Percentiles rank a stretch among this genome's conserved stretches.
These are phyloP conservation scores for Acarapis woodi DNA, from an alignment of 1,140 invertebrate species.

Conservation along the genomic window DNA sequence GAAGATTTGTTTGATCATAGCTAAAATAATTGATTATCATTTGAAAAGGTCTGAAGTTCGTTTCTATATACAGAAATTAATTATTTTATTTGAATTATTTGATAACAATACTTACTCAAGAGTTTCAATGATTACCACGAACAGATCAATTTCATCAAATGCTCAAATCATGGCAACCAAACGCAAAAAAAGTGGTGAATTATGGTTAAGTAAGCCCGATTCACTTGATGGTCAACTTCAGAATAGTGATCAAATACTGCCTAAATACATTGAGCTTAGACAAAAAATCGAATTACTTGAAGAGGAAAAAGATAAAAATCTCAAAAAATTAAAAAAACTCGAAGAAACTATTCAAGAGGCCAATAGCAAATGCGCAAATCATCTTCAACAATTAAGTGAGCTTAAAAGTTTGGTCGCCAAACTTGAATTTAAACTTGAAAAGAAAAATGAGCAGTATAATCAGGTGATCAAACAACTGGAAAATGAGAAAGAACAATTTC, in stretches of 20 bases:
- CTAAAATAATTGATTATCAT: too few relatives aligned
- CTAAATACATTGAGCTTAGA: not conserved
- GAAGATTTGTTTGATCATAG: too few relatives aligned
- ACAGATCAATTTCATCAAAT: not conserved
- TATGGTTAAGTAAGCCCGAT: too few relatives aligned
- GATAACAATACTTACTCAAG: not conserved
- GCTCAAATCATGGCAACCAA: not conserved
- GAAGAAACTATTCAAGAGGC: constrained; percentile 17
- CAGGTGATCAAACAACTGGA: constrained; percentile 26
- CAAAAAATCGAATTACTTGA: constrained; percentile 19
- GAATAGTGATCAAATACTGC: not conserved
- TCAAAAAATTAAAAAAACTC: constrained; percentile 34
- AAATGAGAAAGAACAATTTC: constrained; percentile 24
- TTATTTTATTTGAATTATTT: too few relatives aligned
- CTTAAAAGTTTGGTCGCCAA: too few relatives aligned
- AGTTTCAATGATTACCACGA: not conserved
- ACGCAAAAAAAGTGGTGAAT: too few relatives aligned
- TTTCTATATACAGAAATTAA: too few relatives aligned
- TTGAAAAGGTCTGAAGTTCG: too few relatives aligned
- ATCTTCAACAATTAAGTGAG: constrained; percentile 41
- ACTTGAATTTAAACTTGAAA: constrained; percentile 33
- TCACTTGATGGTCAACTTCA: too few relatives aligned
- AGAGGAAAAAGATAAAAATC: constrained; percentile 33
- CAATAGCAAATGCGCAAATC: constrained; percentile 26
- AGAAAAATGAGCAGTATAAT: constrained; percentile 24